Evolutionary conservation across 2,797 vertebrate genomes (phyloP), one percentile per base, ranked within the genome.

Genomic region (Pseudochromis fuscus): DNA sequence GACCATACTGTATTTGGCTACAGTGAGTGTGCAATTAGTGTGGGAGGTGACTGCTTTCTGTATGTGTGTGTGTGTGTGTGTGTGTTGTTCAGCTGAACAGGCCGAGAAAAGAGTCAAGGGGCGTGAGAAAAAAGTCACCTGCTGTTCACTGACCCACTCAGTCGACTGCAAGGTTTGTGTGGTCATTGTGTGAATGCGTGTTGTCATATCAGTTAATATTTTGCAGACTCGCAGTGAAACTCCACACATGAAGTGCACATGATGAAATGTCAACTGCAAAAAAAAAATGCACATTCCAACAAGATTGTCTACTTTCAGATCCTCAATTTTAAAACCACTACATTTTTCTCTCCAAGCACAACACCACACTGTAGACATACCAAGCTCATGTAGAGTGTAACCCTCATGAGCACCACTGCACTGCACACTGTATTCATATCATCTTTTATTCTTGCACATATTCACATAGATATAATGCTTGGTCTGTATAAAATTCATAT

Each of bases 91-190:
- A 76, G 82, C 60, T 64, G 65, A 52, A 87, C 60, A 78, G 83
- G 83, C 44, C 81, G 59, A 55, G 10, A 50, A 38, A 80, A 21
- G 27, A 89, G 89, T 89, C 84, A 89, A 81, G 49, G 80, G 81
- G 84, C 86, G 60, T 90, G 90, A 86, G 91, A 91, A 93, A 90
- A 88, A 89, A 70, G 75, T 83, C 89, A 86, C 88, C 87, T 90
- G 86, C 85, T 87, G 81, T 72, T 85, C 55, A 68, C 42, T 77
- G 75, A 85, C 83, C 77, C 25, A 18, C 72, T 86, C 82, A 77
- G 76, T 88, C 82, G 79, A 82, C 50, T 66, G 55, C 64, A 67
- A 51, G 69, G 65, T 75, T 64, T 73, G 62, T 75, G 67, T 74
- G 74, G 40, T 44, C 25, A 78, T 31, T 7, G 24, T 55, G 23